Conservation (phyloP, 1,140 invertebrate species). For the Polypedilum pembai region DNA sequence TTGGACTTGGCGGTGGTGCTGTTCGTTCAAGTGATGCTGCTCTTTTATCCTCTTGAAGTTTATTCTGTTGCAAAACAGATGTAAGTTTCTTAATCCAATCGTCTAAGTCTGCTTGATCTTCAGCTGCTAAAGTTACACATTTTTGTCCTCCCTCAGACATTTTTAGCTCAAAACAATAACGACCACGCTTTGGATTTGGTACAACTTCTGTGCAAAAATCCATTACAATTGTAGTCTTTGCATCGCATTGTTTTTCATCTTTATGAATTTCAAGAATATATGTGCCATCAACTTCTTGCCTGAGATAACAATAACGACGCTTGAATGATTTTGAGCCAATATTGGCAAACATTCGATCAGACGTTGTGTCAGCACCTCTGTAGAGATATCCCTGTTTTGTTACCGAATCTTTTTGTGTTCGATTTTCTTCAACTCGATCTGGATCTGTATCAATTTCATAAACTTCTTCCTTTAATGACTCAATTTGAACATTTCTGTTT, state of each 20-base stretch:
- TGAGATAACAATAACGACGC: constrained; percentile 73
- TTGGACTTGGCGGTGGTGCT: constrained; percentile 48
- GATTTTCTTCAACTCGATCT: constrained; percentile 68
- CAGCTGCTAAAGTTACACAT: constrained; percentile 76
- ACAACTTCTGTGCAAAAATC: constrained; percentile 85
- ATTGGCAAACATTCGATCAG: constrained; percentile 75
- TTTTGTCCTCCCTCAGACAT: constrained; percentile 70
- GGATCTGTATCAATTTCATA: constrained; percentile 81
- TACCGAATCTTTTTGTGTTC: constrained; percentile 58
- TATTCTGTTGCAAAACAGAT: constrained; percentile 66
- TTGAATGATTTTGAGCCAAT: constrained; percentile 86
- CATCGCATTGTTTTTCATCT: constrained; percentile 83
- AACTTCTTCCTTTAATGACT: constrained; percentile 68
- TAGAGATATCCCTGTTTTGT: constrained; percentile 83
- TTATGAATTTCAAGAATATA: constrained; percentile 87
- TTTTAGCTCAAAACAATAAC: constrained; percentile 78
- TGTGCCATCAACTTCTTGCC: constrained; percentile 82
- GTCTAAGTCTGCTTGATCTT: constrained; percentile 74
- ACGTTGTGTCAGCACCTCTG: constrained; percentile 79
- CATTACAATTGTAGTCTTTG: constrained; percentile 86
- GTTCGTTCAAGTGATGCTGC: constrained; percentile 57
- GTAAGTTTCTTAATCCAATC: constrained; percentile 73
- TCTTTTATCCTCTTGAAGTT: constrained; percentile 62
- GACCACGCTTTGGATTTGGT: constrained; percentile 77
- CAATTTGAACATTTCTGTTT: constrained; percentile 35